A percentile compares a stretch with the other conserved stretches of the same genome.
Evolutionary conservation across 2,888 invertebrate species (phyloP).

Genomic region (Fissipunctia ypsillon): DNA sequence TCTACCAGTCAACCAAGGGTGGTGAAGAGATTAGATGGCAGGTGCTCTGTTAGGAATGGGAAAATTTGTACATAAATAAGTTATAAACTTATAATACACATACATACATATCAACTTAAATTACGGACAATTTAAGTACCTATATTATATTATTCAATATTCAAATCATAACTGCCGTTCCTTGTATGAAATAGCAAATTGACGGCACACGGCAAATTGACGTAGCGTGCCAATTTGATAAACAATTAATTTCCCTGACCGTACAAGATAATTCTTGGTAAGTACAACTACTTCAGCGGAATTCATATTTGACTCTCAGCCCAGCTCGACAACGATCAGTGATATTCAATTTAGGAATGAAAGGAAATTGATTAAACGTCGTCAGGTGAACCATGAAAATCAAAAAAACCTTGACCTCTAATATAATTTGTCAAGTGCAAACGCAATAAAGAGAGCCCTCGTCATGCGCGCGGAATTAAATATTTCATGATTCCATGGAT

Average conservation of each 20-base stretch:
- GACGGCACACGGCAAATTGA: too few species aligned
- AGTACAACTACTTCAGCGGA: background rate
- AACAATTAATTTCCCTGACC: background rate
- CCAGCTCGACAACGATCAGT: constrained; percentile 9
- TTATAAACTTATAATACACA: too few species aligned
- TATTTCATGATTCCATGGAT: constrained; percentile 76
- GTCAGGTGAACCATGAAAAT: constrained; percentile 64
- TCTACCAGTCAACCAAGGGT: too few species aligned
- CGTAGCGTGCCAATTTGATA: background rate
- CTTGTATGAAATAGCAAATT: background rate
- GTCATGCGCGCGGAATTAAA: constrained; percentile 82
- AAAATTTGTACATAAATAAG: too few species aligned
- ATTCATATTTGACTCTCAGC: constrained; percentile 6
- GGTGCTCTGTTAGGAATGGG: too few species aligned
- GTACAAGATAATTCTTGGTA: background rate
- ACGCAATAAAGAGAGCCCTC: constrained; percentile 78
- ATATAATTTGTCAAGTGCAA: constrained; percentile 82
- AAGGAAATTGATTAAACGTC: constrained; percentile 35
- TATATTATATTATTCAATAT: too few species aligned
- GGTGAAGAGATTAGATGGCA: too few species aligned
- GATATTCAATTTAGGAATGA: constrained; percentile 22
- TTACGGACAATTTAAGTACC: too few species aligned
- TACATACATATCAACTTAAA: too few species aligned
- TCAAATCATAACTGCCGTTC: background rate
- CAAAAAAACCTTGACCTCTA: constrained; percentile 60